Evolutionary conservation across 2,113 vertebrate species (phyloP), one percentile per base, ranked within the genome.

Genomic region (Sturnira hondurensis): DNA sequence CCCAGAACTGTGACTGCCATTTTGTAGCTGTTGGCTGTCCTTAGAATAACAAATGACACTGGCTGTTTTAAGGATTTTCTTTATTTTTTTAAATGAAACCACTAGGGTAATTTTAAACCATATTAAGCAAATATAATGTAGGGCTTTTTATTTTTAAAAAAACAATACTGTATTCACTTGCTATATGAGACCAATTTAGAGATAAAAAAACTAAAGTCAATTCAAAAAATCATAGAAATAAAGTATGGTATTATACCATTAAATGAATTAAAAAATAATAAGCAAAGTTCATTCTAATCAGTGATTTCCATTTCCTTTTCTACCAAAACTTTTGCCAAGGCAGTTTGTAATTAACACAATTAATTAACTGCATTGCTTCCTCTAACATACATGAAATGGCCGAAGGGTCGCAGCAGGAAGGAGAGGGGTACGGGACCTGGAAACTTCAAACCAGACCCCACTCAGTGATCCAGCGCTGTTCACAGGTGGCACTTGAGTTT

Each of bases 181-280:
- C 45, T 94, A 61, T 90, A 73, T 77, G 28, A 82, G 14, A 92
- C 19, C 24, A 95, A 90, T 78, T 90, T 78, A 67, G 26, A 76
- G 15, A 41, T 36, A 83, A 50, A 33, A 77, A 77, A 77, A 52
- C 31, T 93, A 67, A 94, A 89, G 38, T 86, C 56, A 82, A 56
- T 85, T 96, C n/a, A 73, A 93, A 45, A 94, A 95, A 77, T 81
- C 19, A 90, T 56, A 22, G 16, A 16, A 89, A 96, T 92, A 54
- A 96, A 96, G 33, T 78, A 76, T 71, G 38, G 61, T 76, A 92
- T 86, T 92, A 45, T 78, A 38, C 15, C 78, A 95, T 91, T 94
- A 97, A 94, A 91, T 93, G 47, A 95, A 67, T 36, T 52, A 33
- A 78, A 97, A 94, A 95, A 91, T 78, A 91, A 94, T 61, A 97